A percentile compares a stretch with the other conserved stretches of the same genome.
Evolutionary conservation across 2,797 vertebrate genomes (phyloP).

Genomic region (Sardinella longiceps): DNA sequence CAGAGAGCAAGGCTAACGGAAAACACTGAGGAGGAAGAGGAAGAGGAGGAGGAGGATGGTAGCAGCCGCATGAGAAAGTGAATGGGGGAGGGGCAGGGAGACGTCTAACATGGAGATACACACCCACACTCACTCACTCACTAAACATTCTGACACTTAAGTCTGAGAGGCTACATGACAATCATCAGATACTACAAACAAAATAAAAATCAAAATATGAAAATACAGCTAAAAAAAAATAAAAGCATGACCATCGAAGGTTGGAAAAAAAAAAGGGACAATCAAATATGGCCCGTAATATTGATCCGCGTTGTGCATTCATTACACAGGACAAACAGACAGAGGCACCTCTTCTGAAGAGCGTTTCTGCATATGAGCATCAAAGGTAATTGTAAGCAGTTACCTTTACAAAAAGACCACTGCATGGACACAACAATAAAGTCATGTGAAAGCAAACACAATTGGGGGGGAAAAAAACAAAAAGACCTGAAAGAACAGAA

Average conservation of each 20-base stretch:
- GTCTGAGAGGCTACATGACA: conserved; percentile 45
- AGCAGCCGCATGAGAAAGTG: conserved; percentile 67
- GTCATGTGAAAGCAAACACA: conserved; percentile 41
- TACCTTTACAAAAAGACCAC: conserved; percentile 61
- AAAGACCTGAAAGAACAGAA: conserved; percentile 18
- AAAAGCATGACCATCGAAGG: conserved; percentile 32
- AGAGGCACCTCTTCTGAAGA: conserved; percentile 75
- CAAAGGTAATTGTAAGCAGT: conserved; percentile 71
- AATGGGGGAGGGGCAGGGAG: conserved; percentile 14
- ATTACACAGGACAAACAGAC: conserved; percentile 74
- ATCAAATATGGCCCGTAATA: conserved; percentile 72
- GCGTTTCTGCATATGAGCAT: conserved; percentile 80
- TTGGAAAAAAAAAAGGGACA: conserved; percentile 65
- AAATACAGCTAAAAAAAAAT: conserved; percentile 40
- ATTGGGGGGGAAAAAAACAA: conserved; percentile 44
- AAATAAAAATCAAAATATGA: conserved; percentile 39
- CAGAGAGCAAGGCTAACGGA: conserved; percentile 43
- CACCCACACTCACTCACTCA: conserved; percentile 44
- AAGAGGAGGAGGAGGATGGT: conserved; percentile 22
- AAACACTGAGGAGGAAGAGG: background rate
- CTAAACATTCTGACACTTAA: conserved; percentile 61
- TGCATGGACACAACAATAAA: conserved; percentile 66
- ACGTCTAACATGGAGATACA: conserved; percentile 12
- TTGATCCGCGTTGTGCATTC: conserved; percentile 74
- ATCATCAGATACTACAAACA: conserved; percentile 69